A percentile compares a stretch with the other conserved stretches of the same genome.
Conservation (phyloP, 2,113 vertebrate species). For the Taurulus bubalis region DNA sequence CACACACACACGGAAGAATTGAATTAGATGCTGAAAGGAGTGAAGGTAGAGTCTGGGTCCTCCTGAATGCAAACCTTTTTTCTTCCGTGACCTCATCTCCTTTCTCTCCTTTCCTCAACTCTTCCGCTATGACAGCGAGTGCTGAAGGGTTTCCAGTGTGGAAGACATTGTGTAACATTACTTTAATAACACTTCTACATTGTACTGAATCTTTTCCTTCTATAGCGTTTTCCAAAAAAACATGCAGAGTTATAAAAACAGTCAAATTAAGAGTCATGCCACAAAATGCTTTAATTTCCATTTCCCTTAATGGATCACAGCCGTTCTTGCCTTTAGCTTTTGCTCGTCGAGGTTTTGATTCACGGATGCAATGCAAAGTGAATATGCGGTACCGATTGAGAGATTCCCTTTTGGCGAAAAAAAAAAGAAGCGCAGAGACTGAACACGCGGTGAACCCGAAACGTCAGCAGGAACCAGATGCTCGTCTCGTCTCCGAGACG, state of each 20-base stretch:
- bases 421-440: neutral
- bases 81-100: neutral
- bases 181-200: slow-evolving; percentile 8
- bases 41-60: slow-evolving; percentile 24
- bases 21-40: slow-evolving; percentile 39
- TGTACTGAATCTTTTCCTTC: neutral
- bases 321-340: slow-evolving; percentile 30
- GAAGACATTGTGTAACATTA: neutral
- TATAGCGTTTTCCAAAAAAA: neutral
- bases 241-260: slow-evolving; percentile 5
- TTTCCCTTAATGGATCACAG: slow-evolving; percentile 47
- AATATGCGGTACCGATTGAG: slow-evolving; percentile 26
- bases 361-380: slow-evolving; percentile 41
- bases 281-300: slow-evolving; percentile 40
- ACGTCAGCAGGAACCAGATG: slow-evolving; percentile 37
- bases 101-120: slow-evolving; percentile 8
- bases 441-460: slow-evolving; percentile 40
- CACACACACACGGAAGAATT: neutral
- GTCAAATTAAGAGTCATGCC: slow-evolving; percentile 32
- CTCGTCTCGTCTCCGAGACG: slow-evolving; percentile 28
- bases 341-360: slow-evolving; percentile 20
- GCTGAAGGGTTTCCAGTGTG: slow-evolving; percentile 6
- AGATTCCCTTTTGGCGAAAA: slow-evolving; percentile 28
- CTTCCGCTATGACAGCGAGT: neutral
- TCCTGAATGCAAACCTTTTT: neutral